Evolutionary conservation across 2,888 invertebrate species (phyloP).

Genomic region (Pycnomerus fuliginosus): DNA sequence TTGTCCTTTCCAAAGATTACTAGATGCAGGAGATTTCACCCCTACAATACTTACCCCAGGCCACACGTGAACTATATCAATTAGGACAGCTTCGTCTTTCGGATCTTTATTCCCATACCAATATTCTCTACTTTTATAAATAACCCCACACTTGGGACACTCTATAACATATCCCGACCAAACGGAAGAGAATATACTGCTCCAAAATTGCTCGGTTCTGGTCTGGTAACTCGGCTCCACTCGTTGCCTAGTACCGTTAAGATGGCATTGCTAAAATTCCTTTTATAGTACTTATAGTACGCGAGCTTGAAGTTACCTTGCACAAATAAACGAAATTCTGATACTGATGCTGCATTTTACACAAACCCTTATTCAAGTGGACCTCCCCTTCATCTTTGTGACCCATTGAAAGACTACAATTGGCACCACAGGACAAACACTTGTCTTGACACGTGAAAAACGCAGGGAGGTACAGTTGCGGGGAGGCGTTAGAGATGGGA

Average conservation of each 20-base stretch:
- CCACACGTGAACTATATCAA: constrained; percentile 72
- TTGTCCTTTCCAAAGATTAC: constrained; percentile 41
- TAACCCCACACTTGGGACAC: constrained; percentile 72
- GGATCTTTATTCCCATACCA: constrained; percentile 81
- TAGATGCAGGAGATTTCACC: background rate
- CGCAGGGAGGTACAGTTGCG: constrained; percentile 72
- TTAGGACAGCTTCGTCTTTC: constrained; percentile 65
- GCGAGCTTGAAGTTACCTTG: constrained; percentile 48
- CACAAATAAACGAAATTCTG: constrained; percentile 69
- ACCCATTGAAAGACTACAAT: constrained; percentile 67
- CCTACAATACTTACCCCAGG: constrained; percentile 54
- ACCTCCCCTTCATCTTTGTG: constrained; percentile 63
- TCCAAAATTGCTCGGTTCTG: constrained; percentile 59
- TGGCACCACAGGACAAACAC: constrained; percentile 68
- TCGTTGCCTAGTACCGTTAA: constrained; percentile 55
- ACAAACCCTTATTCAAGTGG: constrained; percentile 56
- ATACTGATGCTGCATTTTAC: constrained; percentile 72
- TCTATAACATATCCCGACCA: constrained; percentile 79
- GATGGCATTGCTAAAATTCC: constrained; percentile 45
- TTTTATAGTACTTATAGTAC: constrained; percentile 1
- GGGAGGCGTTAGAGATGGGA: constrained; percentile 61
- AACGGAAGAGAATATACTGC: constrained; percentile 70
- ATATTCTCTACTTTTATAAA: constrained; percentile 70
- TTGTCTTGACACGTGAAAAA: constrained; percentile 74
- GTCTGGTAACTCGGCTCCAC: constrained; percentile 59